phyloP scores from a whole-genome alignment of 1,140 invertebrate species.

The Orius insidiosus region DNA sequence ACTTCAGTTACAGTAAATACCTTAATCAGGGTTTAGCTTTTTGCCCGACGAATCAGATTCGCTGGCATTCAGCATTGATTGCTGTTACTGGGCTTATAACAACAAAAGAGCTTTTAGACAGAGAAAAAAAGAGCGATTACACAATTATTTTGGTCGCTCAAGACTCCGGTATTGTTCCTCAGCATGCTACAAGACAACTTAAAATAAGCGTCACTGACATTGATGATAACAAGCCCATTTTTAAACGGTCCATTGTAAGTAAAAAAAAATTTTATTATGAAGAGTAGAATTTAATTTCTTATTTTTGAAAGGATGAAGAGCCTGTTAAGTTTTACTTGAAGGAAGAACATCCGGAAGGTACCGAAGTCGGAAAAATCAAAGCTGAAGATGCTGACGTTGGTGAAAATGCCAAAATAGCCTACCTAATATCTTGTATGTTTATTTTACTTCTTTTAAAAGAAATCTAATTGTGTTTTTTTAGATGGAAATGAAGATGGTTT shows the following conservation, averaged over 20 bases:
- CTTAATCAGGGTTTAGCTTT: conserved; percentile 55
- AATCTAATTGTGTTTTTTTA: conserved; percentile 19
- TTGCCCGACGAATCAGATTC: conserved; percentile 48
- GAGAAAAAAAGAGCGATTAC: conserved; percentile 51
- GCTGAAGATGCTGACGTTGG: conserved; percentile 57
- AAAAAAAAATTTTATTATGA: conserved; percentile 9
- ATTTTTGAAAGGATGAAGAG: conserved; percentile 35
- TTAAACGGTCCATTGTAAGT: conserved; percentile 46
- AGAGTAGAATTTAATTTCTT: conserved; percentile 6
- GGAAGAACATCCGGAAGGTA: conserved; percentile 45
- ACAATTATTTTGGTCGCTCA: conserved; percentile 55
- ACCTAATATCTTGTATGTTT: conserved; percentile 41
- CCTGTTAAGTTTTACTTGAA: conserved; percentile 40
- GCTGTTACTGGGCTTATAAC: conserved; percentile 52
- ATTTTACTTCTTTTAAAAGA: no score
- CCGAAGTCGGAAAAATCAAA: conserved; percentile 43
- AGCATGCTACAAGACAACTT: conserved; percentile 50
- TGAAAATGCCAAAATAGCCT: conserved; percentile 58
- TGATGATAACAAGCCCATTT: conserved; percentile 61
- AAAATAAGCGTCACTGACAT: conserved; percentile 46
- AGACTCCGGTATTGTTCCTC: conserved; percentile 55
- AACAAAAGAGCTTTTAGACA: conserved; percentile 44
- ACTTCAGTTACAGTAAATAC: no score
- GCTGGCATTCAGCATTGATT: conserved; percentile 40
- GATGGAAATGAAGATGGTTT: conserved; percentile 53